A percentile compares a stretch with the other conserved stretches of the same genome.
Conservation (phyloP, 30 jellyfish, hydroid and myxozoan genomes). For the Morbakka virulenta region DNA sequence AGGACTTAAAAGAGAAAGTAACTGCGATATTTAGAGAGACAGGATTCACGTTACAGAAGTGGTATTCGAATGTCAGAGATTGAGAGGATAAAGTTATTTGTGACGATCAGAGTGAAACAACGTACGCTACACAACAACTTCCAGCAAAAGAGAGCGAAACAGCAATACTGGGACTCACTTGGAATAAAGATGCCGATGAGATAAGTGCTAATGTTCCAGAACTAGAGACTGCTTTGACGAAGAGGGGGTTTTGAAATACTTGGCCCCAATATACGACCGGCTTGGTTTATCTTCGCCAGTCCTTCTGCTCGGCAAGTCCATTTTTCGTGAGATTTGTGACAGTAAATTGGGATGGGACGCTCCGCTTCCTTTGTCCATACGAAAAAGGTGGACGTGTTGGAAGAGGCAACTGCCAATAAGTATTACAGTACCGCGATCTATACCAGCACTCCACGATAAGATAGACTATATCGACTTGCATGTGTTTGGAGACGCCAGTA, state of each 20-base stretch:
- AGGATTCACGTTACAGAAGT: slow-evolving; percentile 31
- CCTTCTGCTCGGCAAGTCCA: slow-evolving; percentile 2
- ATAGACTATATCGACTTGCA: slow-evolving; percentile 13
- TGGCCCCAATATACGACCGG: slow-evolving; percentile 59
- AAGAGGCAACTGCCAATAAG: background rate
- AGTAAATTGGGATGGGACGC: slow-evolving; percentile 45
- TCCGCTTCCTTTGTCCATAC: background rate
- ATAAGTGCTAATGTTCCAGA: background rate
- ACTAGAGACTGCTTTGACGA: background rate
- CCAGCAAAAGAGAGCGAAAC: slow-evolving; percentile 10
- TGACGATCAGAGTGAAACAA: background rate
- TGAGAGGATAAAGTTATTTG: slow-evolving; percentile 13
- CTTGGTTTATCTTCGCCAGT: background rate
- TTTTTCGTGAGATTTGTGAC: slow-evolving; percentile 28
- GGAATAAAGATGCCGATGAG: slow-evolving; percentile 41
- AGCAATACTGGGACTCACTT: slow-evolving; percentile 36
- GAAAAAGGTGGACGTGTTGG: slow-evolving; percentile 15
- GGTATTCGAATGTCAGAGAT: slow-evolving; percentile 27
- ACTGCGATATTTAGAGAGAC: slow-evolving; percentile 6
- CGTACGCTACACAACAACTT: slow-evolving; percentile 39
- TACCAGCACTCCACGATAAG: background rate
- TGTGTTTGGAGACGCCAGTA: slow-evolving; percentile 63
- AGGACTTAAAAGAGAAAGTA: background rate
- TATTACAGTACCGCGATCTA: slow-evolving; percentile 27
- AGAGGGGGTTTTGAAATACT: slow-evolving; percentile 24